A percentile compares a stretch with the other conserved stretches of the same genome.
Conservation (phyloP, 2,797 vertebrate genomes). For the Rhincodon typus region DNA sequence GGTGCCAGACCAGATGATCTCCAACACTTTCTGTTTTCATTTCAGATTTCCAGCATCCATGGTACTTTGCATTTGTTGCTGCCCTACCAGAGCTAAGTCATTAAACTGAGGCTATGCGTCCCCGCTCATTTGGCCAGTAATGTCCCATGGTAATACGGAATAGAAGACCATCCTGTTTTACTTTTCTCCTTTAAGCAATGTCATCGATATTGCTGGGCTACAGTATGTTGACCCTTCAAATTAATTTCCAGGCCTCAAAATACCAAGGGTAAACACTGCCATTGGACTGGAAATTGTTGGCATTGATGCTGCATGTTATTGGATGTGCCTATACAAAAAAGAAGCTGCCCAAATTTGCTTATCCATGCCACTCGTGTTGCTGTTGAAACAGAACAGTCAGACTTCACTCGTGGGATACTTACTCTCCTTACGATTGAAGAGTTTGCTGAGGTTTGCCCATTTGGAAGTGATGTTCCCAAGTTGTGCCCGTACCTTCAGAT, state of each 20-base stretch:
- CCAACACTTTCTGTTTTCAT: too few species aligned
- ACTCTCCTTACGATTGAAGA: constrained; percentile 59
- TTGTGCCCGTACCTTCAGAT: constrained; percentile 52
- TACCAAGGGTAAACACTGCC: background rate
- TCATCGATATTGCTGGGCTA: background rate
- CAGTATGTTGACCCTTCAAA: background rate
- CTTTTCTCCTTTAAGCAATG: background rate
- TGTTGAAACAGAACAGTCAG: background rate
- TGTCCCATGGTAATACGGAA: background rate
- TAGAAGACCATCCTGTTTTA: background rate
- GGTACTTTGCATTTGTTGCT: too few species aligned
- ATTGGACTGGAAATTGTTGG: background rate
- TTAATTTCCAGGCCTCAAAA: background rate
- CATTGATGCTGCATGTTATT: background rate
- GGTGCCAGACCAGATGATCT: too few species aligned
- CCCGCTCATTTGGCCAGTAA: background rate
- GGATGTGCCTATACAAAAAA: background rate
- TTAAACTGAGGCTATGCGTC: background rate
- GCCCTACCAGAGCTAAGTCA: background rate
- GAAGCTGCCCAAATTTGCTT: background rate
- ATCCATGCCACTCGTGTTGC: background rate
- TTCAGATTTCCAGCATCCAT: too few species aligned
- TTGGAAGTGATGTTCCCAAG: constrained; percentile 45
- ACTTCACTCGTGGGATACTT: constrained; percentile 40
- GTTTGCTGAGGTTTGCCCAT: constrained; percentile 52